phyloP scores from a whole-genome alignment of 2,113 vertebrate genomes.

The Lutjanus erythropterus region DNA sequence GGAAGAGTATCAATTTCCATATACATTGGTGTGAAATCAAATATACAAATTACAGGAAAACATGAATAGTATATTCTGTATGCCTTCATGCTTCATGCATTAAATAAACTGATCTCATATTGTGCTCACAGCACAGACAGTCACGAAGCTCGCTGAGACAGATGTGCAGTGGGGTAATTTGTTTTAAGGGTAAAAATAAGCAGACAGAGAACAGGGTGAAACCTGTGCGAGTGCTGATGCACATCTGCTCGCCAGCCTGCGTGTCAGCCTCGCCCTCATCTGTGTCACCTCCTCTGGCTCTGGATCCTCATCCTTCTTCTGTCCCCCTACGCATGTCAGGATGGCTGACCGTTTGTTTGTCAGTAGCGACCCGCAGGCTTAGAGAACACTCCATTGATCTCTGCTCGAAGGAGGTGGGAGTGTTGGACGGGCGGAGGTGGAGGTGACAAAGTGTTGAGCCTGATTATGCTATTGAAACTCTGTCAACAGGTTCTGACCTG shows the following conservation, averaged over 20 bases:
- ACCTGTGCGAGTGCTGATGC: background rate
- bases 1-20: no score
- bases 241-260: constrained; percentile 19
- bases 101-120: no score
- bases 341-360: constrained; percentile 57
- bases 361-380: constrained; percentile 37
- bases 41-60: no score
- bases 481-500: constrained; percentile 35
- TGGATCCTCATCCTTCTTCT: constrained; percentile 51
- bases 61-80: no score
- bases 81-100: no score
- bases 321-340: constrained; percentile 34
- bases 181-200: constrained; percentile 1
- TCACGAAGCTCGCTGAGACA: no score
- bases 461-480: constrained; percentile 44
- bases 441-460: constrained; percentile 40
- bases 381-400: constrained; percentile 62
- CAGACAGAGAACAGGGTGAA: constrained; percentile 4
- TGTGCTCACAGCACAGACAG: no score
- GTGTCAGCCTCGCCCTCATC: background rate
- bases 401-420: constrained; percentile 34
- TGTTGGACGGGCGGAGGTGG: constrained; percentile 10
- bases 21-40: no score
- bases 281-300: constrained; percentile 5
- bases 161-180: background rate